Evolutionary conservation across 35 echinoderm and acorn worm species (phyloP).

Genomic region (Lytechinus variegatus): DNA sequence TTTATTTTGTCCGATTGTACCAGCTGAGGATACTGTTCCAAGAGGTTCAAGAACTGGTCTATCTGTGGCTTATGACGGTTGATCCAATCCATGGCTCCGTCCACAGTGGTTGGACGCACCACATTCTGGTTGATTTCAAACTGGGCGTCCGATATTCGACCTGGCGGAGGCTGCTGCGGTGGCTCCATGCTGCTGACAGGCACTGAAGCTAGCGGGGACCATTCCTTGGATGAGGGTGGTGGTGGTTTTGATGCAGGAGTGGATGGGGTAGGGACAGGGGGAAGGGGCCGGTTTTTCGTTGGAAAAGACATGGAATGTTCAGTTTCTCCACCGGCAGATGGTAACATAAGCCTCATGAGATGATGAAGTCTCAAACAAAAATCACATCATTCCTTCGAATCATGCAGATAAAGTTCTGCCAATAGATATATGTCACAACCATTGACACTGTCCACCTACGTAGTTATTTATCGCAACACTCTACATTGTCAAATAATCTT

Average conservation of each 20-base stretch:
- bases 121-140: slow-evolving; percentile 36
- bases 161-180: not conserved
- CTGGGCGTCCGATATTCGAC: slow-evolving; percentile 23
- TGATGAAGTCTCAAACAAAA: not conserved
- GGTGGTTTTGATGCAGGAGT: not conserved
- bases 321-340: slow-evolving; percentile 15
- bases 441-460: not conserved
- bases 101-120: slow-evolving; percentile 61
- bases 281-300: slow-evolving; percentile 18
- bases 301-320: slow-evolving; percentile 38
- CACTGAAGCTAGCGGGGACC: not conserved
- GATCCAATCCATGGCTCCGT: slow-evolving; percentile 70
- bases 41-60: slow-evolving; percentile 53
- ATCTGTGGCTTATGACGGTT: slow-evolving; percentile 59
- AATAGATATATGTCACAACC: not conserved
- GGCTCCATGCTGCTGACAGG: not conserved
- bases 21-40: slow-evolving; percentile 71
- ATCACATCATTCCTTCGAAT: not conserved
- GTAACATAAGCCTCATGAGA: not conserved
- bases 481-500: not conserved
- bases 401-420: not conserved
- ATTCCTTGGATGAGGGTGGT: not conserved
- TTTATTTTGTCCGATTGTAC: slow-evolving; percentile 62
- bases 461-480: too few relatives aligned
- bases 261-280: slow-evolving; percentile 29